Percentiles rank a stretch among this genome's conserved stretches.
Evolutionary conservation across 2,797 vertebrate species (phyloP).

Genomic region (Sebastes goodei): DNA sequence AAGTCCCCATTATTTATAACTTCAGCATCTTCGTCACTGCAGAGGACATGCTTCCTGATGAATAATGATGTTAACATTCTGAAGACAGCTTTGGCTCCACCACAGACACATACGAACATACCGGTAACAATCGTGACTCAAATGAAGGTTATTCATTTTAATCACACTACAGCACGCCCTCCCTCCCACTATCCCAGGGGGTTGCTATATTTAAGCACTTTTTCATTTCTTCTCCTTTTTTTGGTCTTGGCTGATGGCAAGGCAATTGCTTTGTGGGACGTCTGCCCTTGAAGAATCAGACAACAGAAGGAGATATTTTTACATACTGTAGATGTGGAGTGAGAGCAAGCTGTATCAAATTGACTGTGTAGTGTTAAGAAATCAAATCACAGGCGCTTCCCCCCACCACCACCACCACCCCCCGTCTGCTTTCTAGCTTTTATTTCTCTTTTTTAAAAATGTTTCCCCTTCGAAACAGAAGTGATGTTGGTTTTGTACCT

Average conservation of each 20-base stretch:
- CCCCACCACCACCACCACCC: not conserved
- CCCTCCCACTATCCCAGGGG: slow-evolving; percentile 68
- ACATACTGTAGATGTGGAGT: slow-evolving; percentile 62
- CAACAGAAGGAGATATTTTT: slow-evolving; percentile 76
- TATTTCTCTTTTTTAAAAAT: not conserved
- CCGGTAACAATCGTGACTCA: slow-evolving; percentile 70
- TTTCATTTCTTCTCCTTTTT: slow-evolving; percentile 71
- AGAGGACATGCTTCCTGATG: slow-evolving; percentile 55
- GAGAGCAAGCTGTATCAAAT: slow-evolving; percentile 53
- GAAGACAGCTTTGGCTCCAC: slow-evolving; percentile 37
- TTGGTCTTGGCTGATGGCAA: slow-evolving; percentile 72
- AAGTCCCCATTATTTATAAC: slow-evolving; percentile 59
- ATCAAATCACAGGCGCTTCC: slow-evolving; percentile 37
- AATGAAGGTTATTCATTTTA: slow-evolving; percentile 81
- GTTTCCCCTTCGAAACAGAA: slow-evolving; percentile 37
- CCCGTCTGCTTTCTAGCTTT: not conserved
- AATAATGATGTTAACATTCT: slow-evolving; percentile 59
- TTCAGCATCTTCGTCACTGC: slow-evolving; percentile 41
- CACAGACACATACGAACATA: slow-evolving; percentile 37
- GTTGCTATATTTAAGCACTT: slow-evolving; percentile 82
- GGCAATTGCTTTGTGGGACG: slow-evolving; percentile 73
- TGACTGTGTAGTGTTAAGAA: slow-evolving; percentile 37
- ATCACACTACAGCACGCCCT: slow-evolving; percentile 75
- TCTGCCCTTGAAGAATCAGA: slow-evolving; percentile 78
- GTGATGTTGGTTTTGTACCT: slow-evolving; percentile 55